These are phyloP conservation scores for Eutolmus rufibarbis DNA, from an alignment of 2,888 invertebrate species.

Conservation along the genomic window DNA sequence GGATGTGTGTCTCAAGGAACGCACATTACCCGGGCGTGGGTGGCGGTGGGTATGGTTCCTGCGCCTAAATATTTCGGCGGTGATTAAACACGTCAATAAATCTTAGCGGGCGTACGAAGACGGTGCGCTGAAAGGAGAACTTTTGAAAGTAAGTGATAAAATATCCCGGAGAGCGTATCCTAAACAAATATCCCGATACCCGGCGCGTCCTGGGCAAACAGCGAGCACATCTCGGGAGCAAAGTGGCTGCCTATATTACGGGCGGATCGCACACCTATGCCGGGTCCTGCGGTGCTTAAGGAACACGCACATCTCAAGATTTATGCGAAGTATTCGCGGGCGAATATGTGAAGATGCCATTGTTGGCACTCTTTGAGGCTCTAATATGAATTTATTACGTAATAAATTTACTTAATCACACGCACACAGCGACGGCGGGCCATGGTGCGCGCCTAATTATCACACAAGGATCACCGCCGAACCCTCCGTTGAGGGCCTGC, in stretches of 20 bases:
- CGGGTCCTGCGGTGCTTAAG: conserved; percentile 31
- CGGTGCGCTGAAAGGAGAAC: conserved; percentile 28
- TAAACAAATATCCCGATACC: conserved; percentile 45
- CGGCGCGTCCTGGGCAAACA: conserved; percentile 9
- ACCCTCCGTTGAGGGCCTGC: neutral
- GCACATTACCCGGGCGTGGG: neutral
- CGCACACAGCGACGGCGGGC: conserved; percentile 26
- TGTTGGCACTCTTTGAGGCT: conserved; percentile 38
- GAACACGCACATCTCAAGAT: conserved; percentile 40
- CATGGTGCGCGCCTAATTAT: conserved; percentile 46
- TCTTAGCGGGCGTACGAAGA: conserved; percentile 31
- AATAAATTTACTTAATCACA: conserved; percentile 50
- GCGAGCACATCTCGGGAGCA: neutral
- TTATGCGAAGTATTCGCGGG: conserved; percentile 38
- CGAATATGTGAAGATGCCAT: conserved; percentile 39
- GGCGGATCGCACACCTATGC: conserved; percentile 19
- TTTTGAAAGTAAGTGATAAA: conserved; percentile 48
- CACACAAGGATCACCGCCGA: conserved; percentile 42
- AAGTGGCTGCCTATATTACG: conserved; percentile 23
- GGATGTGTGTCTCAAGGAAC: neutral
- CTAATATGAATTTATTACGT: conserved; percentile 50
- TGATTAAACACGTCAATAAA: conserved; percentile 49
- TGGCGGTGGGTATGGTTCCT: neutral
- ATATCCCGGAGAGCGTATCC: conserved; percentile 40
- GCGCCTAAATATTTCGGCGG: conserved; percentile 30